A percentile compares a stretch with the other conserved stretches of the same genome.
Conservation (phyloP, 1,140 invertebrate genomes). For the Drosophila pachea region DNA sequence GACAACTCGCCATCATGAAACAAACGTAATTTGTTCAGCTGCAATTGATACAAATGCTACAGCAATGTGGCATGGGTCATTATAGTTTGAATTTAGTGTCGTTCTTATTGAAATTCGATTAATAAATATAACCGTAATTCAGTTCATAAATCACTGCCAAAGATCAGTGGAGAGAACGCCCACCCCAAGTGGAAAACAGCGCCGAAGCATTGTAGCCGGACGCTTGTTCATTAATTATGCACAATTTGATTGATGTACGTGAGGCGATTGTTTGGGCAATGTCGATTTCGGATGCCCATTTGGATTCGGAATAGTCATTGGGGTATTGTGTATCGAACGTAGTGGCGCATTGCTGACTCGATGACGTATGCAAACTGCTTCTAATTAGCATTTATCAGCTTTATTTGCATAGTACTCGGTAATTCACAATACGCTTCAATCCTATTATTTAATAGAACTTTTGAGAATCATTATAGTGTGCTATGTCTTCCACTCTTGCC, state of each 20-base stretch:
- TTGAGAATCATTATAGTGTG: conserved; percentile 4
- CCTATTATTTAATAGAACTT: conserved; percentile 8
- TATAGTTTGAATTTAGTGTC: conserved; percentile 43
- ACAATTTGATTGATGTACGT: conserved; percentile 74
- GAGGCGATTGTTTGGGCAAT: conserved; percentile 47
- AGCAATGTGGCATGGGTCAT: conserved; percentile 20
- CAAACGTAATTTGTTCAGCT: conserved; percentile 38
- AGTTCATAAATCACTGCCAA: conserved; percentile 64
- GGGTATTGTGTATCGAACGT: too few relatives aligned
- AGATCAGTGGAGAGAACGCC: conserved; percentile 6
- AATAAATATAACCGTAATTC: conserved; percentile 29
- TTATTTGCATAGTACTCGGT: conserved; percentile 46
- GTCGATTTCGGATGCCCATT: neutral
- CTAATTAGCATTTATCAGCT: conserved; percentile 69
- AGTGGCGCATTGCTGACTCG: neutral
- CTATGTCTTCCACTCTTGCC: neutral
- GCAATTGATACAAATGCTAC: neutral
- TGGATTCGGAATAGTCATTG: neutral
- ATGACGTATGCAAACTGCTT: conserved; percentile 23
- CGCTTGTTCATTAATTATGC: conserved; percentile 66
- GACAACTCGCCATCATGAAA: conserved; percentile 71
- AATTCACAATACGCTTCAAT: conserved; percentile 17
- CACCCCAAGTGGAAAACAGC: neutral
- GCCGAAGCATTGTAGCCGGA: conserved; percentile 2
- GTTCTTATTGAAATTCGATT: conserved; percentile 68